A percentile compares a stretch with the other conserved stretches of the same genome.
These are phyloP conservation scores for Acrossocheilus fasciatus DNA, from an alignment of 2,797 vertebrate species.

Conservation along the genomic window DNA sequence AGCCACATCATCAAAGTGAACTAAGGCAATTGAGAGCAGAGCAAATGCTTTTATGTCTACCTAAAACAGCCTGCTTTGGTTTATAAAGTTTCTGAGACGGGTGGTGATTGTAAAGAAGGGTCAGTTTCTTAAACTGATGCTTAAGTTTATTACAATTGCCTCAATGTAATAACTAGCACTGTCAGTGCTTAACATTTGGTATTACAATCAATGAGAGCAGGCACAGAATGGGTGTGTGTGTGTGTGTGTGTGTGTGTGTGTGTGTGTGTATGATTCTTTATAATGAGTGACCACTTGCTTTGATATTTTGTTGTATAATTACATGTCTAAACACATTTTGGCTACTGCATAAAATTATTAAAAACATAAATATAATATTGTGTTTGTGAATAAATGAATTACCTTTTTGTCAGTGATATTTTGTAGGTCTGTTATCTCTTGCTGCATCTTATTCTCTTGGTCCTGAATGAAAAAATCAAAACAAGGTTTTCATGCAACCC, in stretches of 20 bases:
- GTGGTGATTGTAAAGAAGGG: background rate
- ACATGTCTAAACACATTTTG: background rate
- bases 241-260: no score
- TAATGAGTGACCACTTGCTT: background rate
- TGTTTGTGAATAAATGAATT: constrained; percentile 23
- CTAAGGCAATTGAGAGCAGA: constrained; percentile 52
- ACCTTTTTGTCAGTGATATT: constrained; percentile 87
- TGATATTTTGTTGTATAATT: background rate
- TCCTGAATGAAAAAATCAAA: constrained; percentile 78
- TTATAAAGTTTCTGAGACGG: constrained; percentile 1
- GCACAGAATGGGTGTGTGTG: background rate
- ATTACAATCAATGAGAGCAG: background rate
- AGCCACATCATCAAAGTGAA: constrained; percentile 61
- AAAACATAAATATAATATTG: background rate
- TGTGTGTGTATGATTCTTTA: background rate
- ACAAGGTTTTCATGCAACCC: background rate
- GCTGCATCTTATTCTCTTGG: constrained; percentile 83
- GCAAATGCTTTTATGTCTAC: constrained; percentile 66
- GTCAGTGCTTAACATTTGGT: background rate
- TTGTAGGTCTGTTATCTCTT: constrained; percentile 84
- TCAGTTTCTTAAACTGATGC: background rate
- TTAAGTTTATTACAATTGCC: no score
- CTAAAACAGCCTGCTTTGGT: constrained; percentile 57
- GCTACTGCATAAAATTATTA: background rate
- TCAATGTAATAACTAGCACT: background rate